Base-by-base conservation (phyloP, 2,888 invertebrate genomes). In the Aleiodes leptofemur region DNA sequence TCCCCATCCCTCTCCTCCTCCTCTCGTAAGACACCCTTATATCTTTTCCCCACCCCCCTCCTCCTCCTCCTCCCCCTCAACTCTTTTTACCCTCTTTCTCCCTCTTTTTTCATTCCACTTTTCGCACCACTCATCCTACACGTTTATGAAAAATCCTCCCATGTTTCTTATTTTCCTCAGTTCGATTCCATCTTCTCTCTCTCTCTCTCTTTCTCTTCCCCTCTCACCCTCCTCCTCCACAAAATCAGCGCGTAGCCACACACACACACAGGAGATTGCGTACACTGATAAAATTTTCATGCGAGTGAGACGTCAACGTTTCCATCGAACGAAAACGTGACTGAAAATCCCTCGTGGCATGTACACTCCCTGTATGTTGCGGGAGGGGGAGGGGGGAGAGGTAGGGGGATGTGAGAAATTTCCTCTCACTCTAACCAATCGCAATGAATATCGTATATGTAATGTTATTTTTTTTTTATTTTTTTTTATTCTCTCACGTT, bases 11-110 rank as follows among this genome's bases (percentile, higher is more conserved):
- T 43, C 43, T 43, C 9, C 9, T 59, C 31, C 57, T 53, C 56
- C 61, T 23, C 23, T 23, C 79, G 73, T 74, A 79, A 59, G 80
- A 34, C 29, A 61, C 61, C 69, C 69, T 76, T 71, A 76, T 74
- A 73, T 70, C 72, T 59, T 72, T 48, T 71, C 38, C 56, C 8
- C 57, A 11, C 64, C 16, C 57, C 23, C 48, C 43, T 43, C 9
- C 9, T 59, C 31, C 57, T 53, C 56, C 61, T 23, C 23, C 64
- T 31, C 57, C 23, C 48, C 43, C 14, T 16, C 43, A 34, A 29
- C 29, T 23, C 61, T 59, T 68, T 23, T 56, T 14, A 57, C n/a
- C 11, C 73, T 78, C 73, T 70, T 73, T 68, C 66, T 72, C 43
- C 16, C 4, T 29, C 8, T 31, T 55, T 38, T 55, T 69, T 31